Base-by-base conservation (phyloP, 1,140 invertebrate genomes). In the Luehdorfia chinensis region DNA sequence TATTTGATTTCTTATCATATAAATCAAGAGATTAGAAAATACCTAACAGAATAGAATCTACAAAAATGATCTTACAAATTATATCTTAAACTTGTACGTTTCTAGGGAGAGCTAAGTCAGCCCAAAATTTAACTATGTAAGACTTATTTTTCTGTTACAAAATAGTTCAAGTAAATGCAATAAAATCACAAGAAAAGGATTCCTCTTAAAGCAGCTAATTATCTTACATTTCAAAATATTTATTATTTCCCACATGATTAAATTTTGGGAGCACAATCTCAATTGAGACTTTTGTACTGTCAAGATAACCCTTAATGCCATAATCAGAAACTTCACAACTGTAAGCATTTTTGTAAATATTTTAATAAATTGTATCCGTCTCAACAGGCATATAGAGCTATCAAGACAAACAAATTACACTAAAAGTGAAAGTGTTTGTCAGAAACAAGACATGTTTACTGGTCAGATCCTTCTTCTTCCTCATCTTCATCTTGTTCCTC, bases 401-500 rank as follows among this genome's bases (percentile, higher is more conserved):
- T 72, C 64, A 55, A 78, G 73, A 80, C 73, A 75, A 73, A 75
- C 79, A 80, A 75, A 79, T 83, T 81, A 84, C 79, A 78, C 79
- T 86, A 83, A 75, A 44, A 73, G 59, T 69, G 70, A 83, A 68
- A 68, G 70, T 76, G 32, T 58, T 66, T 65, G 53, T 73, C 50
- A 63, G 39, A 55, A 57, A 58, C 57, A 55, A 59, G 45, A 72
- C 55, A 52, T 55, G 48, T 71, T 83, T 86, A 87, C 74, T 88
- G 76, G 72, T 88, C 87, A 57, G 87, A 87, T 44, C 75, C 83
- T 47, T 88, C 87, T 36, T 88, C 86, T 36, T 86, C 83, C 23
- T 87, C 84, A 44, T 88, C 84, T 47, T 88, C 84, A 50, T 87
- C 87, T 41, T 87, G 80, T 64, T 88, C 83, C 50, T 88, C 87